A percentile compares a stretch with the other conserved stretches of the same genome.
Evolutionary conservation across 2,797 vertebrate genomes (phyloP).

Genomic region (Vultur gryphus): DNA sequence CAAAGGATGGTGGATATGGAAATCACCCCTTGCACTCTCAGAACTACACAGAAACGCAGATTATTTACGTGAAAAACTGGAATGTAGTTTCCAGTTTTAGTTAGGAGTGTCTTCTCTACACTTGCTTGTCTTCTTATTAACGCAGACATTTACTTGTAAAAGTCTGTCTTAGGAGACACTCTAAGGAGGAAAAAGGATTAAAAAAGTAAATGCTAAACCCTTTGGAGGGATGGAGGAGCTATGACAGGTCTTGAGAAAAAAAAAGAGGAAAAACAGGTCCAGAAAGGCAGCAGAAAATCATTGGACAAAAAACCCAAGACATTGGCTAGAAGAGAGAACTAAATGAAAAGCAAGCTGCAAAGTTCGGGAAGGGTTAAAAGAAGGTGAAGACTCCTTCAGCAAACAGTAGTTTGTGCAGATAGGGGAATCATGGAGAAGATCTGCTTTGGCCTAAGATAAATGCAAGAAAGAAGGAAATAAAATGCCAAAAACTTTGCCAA

Average conservation of each 20-base stretch:
- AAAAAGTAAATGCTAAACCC: not conserved
- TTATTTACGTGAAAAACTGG: not conserved
- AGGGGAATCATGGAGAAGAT: not conserved
- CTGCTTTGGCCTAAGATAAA: not conserved
- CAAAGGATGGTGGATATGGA: not conserved
- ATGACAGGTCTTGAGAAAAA: not conserved
- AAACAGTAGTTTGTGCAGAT: not conserved
- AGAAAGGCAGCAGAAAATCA: not conserved
- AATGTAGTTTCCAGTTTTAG: not conserved
- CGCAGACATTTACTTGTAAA: not conserved
- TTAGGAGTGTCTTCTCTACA: not conserved
- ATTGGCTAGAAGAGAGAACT: not conserved
- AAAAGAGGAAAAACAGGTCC: fast-evolving
- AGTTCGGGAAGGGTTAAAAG: not conserved
- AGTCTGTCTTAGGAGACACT: not conserved
- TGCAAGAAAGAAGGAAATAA: not conserved
- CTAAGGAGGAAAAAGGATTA: not conserved
- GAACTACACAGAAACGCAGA: not conserved
- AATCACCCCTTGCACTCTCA: not conserved
- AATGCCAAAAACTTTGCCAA: not conserved
- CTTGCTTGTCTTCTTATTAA: not conserved
- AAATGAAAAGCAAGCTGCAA: not conserved
- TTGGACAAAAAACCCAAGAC: not conserved
- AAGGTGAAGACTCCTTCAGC: not conserved
- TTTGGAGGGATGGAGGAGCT: not conserved